Evolutionary conservation across 2,113 vertebrate genomes (phyloP).

Genomic region (Tichodroma muraria): DNA sequence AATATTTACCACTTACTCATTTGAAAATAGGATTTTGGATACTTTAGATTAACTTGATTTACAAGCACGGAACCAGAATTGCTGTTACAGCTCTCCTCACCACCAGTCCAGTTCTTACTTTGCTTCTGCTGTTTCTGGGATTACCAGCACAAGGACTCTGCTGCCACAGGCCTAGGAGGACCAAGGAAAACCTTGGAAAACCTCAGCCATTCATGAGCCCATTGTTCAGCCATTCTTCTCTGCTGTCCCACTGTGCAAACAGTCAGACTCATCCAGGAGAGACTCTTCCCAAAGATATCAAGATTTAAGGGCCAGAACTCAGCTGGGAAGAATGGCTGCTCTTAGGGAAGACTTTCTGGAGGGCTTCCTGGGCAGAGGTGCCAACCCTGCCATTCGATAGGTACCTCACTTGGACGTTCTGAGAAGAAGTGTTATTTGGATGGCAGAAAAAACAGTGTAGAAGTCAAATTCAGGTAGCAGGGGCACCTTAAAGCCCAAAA

Average conservation of each 20-base stretch:
- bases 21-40: neutral
- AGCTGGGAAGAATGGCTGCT: neutral
- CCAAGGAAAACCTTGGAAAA: neutral
- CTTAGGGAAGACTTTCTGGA: neutral
- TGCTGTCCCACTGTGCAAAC: neutral
- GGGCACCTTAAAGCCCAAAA: neutral
- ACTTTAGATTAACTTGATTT: neutral
- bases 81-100: neutral
- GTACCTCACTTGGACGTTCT: neutral
- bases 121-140: neutral
- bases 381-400: rapidly evolving
- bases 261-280: neutral
- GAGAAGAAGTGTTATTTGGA: neutral
- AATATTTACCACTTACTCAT: neutral
- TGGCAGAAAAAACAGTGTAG: neutral
- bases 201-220: neutral
- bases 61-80: neutral
- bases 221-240: neutral
- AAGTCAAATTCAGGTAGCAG: neutral
- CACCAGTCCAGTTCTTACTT: neutral
- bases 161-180: neutral
- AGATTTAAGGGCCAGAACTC: neutral
- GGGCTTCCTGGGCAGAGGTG: neutral
- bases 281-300: neutral
- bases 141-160: neutral